These are phyloP conservation scores for Plemyria rubiginata DNA, from an alignment of 2,888 invertebrate genomes.

Conservation along the genomic window DNA sequence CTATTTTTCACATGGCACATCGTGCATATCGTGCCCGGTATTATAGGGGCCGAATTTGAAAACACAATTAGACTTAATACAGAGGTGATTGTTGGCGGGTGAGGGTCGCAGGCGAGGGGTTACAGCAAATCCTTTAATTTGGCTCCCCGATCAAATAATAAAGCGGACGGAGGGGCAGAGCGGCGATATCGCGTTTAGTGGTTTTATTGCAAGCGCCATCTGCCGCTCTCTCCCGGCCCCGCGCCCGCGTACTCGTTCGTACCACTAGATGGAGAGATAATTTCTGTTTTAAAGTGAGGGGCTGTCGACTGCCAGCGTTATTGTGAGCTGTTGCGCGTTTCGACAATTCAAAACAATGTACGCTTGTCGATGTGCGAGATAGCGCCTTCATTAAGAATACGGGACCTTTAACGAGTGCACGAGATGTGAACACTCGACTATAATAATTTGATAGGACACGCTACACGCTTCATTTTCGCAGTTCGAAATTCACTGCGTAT, in stretches of 20 bases:
- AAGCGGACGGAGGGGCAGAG: slow-evolving; percentile 76
- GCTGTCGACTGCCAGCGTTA: slow-evolving; percentile 61
- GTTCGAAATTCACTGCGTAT: slow-evolving; percentile 13
- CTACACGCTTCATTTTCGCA: slow-evolving; percentile 22
- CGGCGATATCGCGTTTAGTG: slow-evolving; percentile 84
- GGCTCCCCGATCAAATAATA: slow-evolving; percentile 85
- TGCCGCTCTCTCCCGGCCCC: slow-evolving; percentile 70
- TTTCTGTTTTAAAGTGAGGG: slow-evolving; percentile 76
- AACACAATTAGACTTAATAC: slow-evolving; percentile 86
- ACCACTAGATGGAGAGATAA: slow-evolving; percentile 78
- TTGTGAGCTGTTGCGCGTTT: slow-evolving; percentile 76
- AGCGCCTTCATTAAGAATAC: slow-evolving; percentile 68
- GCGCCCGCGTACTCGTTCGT: slow-evolving; percentile 24
- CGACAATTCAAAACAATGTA: slow-evolving; percentile 69
- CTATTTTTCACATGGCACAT: slow-evolving; percentile 75
- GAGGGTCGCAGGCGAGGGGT: slow-evolving; percentile 80
- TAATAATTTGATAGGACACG: slow-evolving; percentile 70
- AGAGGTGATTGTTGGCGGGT: slow-evolving; percentile 83
- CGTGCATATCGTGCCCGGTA: slow-evolving; percentile 64
- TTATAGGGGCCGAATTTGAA: slow-evolving; percentile 81
- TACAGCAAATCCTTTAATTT: slow-evolving; percentile 84
- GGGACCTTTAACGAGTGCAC: slow-evolving; percentile 67
- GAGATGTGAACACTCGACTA: slow-evolving; percentile 61
- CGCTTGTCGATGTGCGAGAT: slow-evolving; percentile 69
- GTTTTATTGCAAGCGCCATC: slow-evolving; percentile 85